A percentile compares a stretch with the other conserved stretches of the same genome.
Conservation (phyloP, 2,888 invertebrate genomes). For the Atrina japonica region DNA sequence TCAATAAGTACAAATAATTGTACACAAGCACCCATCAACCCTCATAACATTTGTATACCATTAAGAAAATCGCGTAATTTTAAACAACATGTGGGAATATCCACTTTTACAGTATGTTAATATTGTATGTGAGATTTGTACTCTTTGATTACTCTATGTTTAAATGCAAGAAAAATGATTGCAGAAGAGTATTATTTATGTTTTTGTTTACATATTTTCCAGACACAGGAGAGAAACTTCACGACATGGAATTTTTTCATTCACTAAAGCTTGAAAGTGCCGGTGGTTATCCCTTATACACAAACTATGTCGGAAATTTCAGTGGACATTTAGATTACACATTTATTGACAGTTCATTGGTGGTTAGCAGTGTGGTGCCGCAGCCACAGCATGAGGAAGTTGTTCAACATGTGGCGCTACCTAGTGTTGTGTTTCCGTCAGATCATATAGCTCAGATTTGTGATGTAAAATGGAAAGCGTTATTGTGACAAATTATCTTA, state of each 20-base stretch:
- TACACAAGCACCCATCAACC: no score
- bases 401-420: slow-evolving; percentile 88
- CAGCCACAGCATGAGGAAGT: slow-evolving; percentile 91
- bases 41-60: no score
- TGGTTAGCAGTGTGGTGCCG: slow-evolving; percentile 86
- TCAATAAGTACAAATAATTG: no score
- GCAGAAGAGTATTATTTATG: no score
- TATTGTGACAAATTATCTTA: no score
- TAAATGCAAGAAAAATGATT: no score
- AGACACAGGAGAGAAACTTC: slow-evolving; percentile 21
- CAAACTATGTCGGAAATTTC: slow-evolving; percentile 92
- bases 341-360: slow-evolving; percentile 85
- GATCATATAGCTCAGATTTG: slow-evolving; percentile 93
- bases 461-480: slow-evolving; percentile 71
- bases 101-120: no score
- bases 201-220: no score
- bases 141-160: no score
- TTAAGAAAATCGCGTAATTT: no score
- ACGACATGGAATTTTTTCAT: slow-evolving; percentile 82
- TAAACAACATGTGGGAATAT: neutral
- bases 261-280: slow-evolving; percentile 87
- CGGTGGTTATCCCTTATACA: slow-evolving; percentile 91
- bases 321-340: slow-evolving; percentile 95
- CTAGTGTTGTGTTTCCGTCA: slow-evolving; percentile 94
- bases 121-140: no score